Evolutionary conservation across 1,140 invertebrate genomes (phyloP).

Genomic region (Dufourea novaeangliae): DNA sequence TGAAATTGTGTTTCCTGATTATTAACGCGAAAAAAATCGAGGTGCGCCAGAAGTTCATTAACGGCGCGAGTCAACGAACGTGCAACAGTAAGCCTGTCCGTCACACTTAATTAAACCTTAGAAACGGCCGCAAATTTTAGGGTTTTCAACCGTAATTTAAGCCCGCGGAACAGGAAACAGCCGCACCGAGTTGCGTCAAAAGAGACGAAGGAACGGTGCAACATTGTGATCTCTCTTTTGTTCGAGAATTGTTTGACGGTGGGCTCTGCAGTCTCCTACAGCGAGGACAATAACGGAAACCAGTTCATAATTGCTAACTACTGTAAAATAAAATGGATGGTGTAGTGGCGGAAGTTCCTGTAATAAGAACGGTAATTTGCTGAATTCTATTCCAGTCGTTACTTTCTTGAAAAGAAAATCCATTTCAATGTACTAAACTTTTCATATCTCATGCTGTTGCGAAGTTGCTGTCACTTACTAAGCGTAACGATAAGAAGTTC

Average conservation of each 20-base stretch:
- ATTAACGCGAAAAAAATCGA: not conserved
- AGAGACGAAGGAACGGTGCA: not conserved
- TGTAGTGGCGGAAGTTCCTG: not conserved
- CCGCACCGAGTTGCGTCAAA: not conserved
- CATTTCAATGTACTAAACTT: not conserved
- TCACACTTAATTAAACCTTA: conserved; percentile 15
- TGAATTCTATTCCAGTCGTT: not conserved
- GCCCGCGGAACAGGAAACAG: not conserved
- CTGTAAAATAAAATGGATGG: conserved; percentile 3
- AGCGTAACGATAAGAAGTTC: too few species aligned
- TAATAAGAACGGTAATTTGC: not conserved
- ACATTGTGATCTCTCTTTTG: conserved; percentile 4
- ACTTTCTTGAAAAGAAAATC: not conserved
- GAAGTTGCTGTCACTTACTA: not conserved
- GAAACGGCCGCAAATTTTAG: conserved; percentile 7
- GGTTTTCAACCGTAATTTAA: conserved; percentile 3
- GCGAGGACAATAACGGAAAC: not conserved
- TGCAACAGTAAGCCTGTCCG: not conserved
- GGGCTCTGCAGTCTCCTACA: not conserved
- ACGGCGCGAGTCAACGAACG: not conserved
- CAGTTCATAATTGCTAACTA: not conserved
- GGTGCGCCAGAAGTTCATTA: not conserved
- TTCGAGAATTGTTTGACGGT: not conserved
- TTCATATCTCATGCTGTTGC: too few species aligned
- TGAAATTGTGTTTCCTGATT: not conserved